Percentiles rank a stretch among this genome's conserved stretches.
These are phyloP conservation scores for Enteromius unitaeniatus DNA, from an alignment of 2,797 vertebrate genomes.

Conservation along the genomic window DNA sequence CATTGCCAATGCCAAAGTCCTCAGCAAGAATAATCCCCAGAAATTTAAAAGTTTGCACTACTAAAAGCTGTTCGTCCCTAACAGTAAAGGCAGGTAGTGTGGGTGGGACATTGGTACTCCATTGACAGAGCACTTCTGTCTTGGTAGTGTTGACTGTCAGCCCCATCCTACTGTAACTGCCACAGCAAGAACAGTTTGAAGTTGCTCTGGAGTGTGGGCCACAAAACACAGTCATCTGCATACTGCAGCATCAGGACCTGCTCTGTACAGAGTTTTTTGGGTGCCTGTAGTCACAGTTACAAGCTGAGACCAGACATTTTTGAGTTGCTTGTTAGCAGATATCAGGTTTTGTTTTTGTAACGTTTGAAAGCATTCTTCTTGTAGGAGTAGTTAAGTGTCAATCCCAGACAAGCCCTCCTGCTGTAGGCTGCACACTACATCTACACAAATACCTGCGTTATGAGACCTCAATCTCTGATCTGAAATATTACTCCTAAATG, in stretches of 20 bases:
- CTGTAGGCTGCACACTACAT: not conserved
- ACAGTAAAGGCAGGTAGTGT: conserved; percentile 12
- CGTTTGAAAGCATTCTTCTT: not conserved
- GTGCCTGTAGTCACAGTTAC: conserved; percentile 10
- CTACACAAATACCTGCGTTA: conserved; percentile 2
- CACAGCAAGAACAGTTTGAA: conserved; percentile 21
- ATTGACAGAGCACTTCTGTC: not conserved
- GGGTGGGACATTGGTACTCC: not conserved
- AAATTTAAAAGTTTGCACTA: conserved; percentile 13
- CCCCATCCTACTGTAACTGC: not conserved
- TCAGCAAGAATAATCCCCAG: conserved; percentile 26
- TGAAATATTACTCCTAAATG: conserved; percentile 68
- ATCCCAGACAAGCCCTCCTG: not conserved
- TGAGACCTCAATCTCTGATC: not conserved
- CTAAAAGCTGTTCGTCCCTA: conserved; percentile 3
- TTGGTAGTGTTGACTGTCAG: too few relatives aligned
- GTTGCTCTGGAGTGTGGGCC: not conserved
- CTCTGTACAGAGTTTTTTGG: conserved; percentile 18
- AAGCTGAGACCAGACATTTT: not conserved
- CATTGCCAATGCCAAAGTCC: conserved; percentile 16
- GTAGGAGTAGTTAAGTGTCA: not conserved
- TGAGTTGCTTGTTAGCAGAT: not conserved
- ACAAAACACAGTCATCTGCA: conserved; percentile 12
- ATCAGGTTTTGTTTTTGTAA: conserved; percentile 7
- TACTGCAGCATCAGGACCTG: conserved; percentile 37